Evolutionary conservation across 2,797 vertebrate species (phyloP), one percentile per base, ranked within the genome.

Genomic region (Gallinago stenura): DNA sequence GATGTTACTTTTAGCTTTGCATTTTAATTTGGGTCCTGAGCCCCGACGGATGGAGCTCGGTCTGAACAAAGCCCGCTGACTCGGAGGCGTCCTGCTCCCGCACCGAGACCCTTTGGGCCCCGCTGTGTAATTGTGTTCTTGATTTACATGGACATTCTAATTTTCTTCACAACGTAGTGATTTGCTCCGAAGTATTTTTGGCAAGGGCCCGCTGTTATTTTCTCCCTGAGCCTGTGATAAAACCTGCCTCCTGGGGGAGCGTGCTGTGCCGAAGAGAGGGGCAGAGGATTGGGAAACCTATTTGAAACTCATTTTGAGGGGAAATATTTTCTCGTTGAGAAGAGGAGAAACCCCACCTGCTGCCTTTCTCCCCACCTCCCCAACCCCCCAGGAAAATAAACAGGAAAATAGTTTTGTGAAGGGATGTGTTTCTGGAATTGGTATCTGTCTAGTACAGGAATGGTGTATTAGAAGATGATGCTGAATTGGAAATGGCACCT

Each of bases 181-280:
- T 95, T 93, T 96, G 39, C 66, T 91, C 37, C 25, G 33, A 70
- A 94, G 71, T 79, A 69, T 91, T 93, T 94, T 93, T 37, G 93
- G 76, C 91, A 93, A 83, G 64, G n/a, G 11, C 35, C 66, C 81
- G 76, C 69, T 87, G 46, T 93, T 92, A 87, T 90, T 91, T 95
- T 85, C 48, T 65, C 70, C 87, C 54, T 73, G 83, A 87, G 53
- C 41, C 62, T 46, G 41, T 73, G 87, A 58, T 91, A 87, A 94
- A 95, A 83, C 43, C 25, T 41, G 39, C 1, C 0, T 89, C 73
- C 73, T 60, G 35, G 46, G 87, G 84, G 76, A 93, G 35, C 4
- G 1, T 64, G 54, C 30, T 0, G 8, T 37, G 80, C 41, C 31
- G 68, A 53, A 35, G 12, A 18, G 17, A 46, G 30, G 66, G 73